Base-by-base conservation (phyloP, 2,113 vertebrate species). In the Siniperca chuatsi region DNA sequence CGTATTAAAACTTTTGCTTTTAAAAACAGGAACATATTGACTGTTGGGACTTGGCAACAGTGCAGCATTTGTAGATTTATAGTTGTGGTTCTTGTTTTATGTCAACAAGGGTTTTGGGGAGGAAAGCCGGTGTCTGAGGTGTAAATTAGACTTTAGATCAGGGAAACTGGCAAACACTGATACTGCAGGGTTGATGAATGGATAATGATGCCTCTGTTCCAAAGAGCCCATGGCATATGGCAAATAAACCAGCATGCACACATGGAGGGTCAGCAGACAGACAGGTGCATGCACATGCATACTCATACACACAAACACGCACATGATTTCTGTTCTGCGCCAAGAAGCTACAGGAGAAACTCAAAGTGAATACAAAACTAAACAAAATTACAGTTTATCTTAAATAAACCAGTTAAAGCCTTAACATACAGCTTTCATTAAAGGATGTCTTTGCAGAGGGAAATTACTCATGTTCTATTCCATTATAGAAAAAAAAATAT, bases 71-170 rank as follows among this genome's bases (percentile, higher is more conserved):
- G 77, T 78, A 50, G 81, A 92, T 89, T 92, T 89, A 89, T 78
- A 33, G 78, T 69, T 85, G 37, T 74, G 62, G 83, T 65, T 82
- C 68, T 61, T 74, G 62, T 80, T 90, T 87, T 76, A 71, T 85
- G 83, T 90, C 79, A 85, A 75, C 61, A 62, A 82, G 62, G 68
- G 64, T 76, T 89, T 87, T 20, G 23, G 42, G 75, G 78, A 80
- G 77, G 35, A 68, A 72, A 79, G 72, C 42, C 0, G 12, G 67
- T 75, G 78, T 89, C 75, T 73, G 81, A 87, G 85, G 87, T 89
- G 87, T 92, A 86, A 89, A 92, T 91, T 86, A 83, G 78, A 83
- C 72, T 69, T 75, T 92, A 83, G 78, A 87, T 90, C 82, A 90
- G 82, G 81, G 83, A 79, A 80, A 83, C 66, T 35, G 33, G 62